Conservation (phyloP, 2,113 vertebrate genomes). For the Strix uralensis region DNA sequence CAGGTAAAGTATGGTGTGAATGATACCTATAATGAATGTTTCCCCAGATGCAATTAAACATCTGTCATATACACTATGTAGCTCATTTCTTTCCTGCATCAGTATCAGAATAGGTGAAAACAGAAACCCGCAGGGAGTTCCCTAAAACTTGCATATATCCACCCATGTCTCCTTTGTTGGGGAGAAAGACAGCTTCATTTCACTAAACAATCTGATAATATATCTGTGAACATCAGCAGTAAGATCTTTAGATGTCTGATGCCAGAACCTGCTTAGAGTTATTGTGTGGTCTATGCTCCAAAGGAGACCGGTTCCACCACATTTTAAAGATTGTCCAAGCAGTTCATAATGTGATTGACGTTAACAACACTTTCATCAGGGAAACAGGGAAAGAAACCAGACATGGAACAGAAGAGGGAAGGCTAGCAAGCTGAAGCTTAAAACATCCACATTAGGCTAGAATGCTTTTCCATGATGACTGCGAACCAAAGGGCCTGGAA, state of each 20-base stretch:
- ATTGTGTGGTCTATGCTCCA: background rate
- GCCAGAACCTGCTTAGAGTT: background rate
- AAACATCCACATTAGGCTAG: background rate
- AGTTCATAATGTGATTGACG: background rate
- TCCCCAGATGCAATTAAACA: constrained; percentile 61
- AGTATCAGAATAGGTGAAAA: background rate
- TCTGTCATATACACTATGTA: constrained; percentile 36
- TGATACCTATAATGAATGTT: constrained; percentile 57
- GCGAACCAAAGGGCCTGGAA: background rate
- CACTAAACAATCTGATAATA: background rate
- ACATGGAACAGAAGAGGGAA: background rate
- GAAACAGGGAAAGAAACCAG: background rate
- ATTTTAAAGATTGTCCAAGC: background rate
- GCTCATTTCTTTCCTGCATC: constrained; percentile 35
- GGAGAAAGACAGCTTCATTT: background rate
- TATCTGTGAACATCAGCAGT: background rate
- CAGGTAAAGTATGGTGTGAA: constrained; percentile 65
- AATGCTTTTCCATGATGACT: background rate
- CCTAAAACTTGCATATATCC: background rate
- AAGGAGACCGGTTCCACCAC: background rate
- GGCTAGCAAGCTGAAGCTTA: background rate
- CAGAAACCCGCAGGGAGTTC: background rate
- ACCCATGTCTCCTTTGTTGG: background rate
- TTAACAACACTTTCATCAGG: background rate
- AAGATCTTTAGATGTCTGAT: background rate